Base-by-base conservation (phyloP, 2,797 vertebrate genomes). In the Semaprochilodus insignis region DNA sequence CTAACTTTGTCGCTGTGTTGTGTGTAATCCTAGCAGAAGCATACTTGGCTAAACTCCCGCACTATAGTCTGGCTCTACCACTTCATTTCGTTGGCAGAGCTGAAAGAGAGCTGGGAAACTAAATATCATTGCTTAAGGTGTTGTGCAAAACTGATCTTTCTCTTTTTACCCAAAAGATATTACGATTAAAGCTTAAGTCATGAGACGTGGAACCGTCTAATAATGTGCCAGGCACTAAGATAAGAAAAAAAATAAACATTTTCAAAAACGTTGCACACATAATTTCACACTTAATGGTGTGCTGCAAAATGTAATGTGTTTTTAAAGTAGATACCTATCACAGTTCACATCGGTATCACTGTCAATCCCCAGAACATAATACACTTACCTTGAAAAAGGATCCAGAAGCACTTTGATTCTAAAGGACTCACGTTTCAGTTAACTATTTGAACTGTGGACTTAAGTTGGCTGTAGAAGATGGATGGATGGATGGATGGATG, bases 21-120 rank as follows among this genome's bases (percentile, higher is more conserved):
- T 69, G 71, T 81, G 48, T 86, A 82, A 87, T 82, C 74, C 79
- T 57, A 84, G 72, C 78, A 85, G 54, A 59, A 76, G 69, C 34
- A 34, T 44, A 66, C 44, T 77, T 79, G 76, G 67, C 78, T n/a
- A 77, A 70, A 69, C 51, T 60, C 78, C 74, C 48, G 31, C 65
- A 48, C 66, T 72, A 44, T 82, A 75, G 82, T 80, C 74, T 69
- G 73, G 52, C 65, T 81, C 71, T 78, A 70, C 80, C 55, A 62
- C 69, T 57, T 25, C 40, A 71, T 81, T 81, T 52, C 71, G n/a
- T 36, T 57, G 65, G 79, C 60, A 76, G 73, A 74, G 51, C 17
- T 31, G 72, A 66, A 74, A 57, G 52, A 19, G n/a, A 55, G 25
- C 71, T 57, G 16, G 55, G 25, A 44, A 59, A 59, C 16, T 27